Conservation (phyloP, 2,888 invertebrate genomes). For the Blomia tropicalis region DNA sequence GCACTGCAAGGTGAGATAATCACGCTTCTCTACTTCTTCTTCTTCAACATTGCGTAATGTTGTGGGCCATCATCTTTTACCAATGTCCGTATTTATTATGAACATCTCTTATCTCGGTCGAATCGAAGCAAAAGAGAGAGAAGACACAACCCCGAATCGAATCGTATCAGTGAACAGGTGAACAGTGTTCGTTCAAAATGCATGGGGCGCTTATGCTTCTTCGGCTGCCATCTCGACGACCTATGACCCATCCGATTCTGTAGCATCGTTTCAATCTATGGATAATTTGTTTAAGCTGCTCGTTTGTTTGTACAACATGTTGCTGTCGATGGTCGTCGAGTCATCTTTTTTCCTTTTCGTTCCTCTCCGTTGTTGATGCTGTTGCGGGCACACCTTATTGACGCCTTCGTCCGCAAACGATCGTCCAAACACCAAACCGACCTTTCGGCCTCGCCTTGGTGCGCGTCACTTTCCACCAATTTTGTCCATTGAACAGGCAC, state of each 20-base stretch:
- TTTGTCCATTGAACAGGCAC: too few relatives aligned
- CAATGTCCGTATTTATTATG: too few relatives aligned
- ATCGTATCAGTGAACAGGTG: background rate
- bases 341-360: too few relatives aligned
- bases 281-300: background rate
- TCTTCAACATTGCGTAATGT: background rate
- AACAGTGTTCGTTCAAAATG: background rate
- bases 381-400: slow-evolving; percentile 13
- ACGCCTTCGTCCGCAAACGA: too few relatives aligned
- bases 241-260: slow-evolving; percentile 9
- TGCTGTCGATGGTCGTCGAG: too few relatives aligned
- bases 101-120: too few relatives aligned
- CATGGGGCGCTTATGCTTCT: background rate
- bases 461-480: background rate
- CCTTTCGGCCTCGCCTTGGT: slow-evolving; percentile 1
- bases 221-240: background rate
- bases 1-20: slow-evolving; percentile 2
- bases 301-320: slow-evolving; percentile 14
- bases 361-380: too few relatives aligned
- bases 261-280: background rate
- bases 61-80: background rate
- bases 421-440: too few relatives aligned
- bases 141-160: background rate
- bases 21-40: slow-evolving; percentile 1
- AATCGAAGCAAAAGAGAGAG: too few relatives aligned